phyloP scores from a whole-genome alignment of 1,140 invertebrate genomes.

The Pseudomyrmex cubaensis region DNA sequence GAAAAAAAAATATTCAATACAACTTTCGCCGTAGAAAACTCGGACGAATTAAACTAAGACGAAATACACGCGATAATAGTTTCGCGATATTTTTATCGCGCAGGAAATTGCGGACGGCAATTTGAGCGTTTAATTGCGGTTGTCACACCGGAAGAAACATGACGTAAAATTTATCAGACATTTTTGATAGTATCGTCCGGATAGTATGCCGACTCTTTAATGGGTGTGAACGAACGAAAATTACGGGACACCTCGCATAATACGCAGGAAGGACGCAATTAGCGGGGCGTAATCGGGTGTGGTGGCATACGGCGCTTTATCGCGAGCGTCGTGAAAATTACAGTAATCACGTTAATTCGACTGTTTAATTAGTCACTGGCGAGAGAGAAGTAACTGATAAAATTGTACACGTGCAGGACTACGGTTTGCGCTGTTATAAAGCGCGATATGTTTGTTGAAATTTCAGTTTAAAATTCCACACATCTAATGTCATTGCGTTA shows the following conservation, averaged over 20 bases:
- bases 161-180: conserved; percentile 49
- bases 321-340: conserved; percentile 58
- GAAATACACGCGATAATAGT: not conserved
- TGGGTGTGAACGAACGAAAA: conserved; percentile 50
- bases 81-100: conserved; percentile 62
- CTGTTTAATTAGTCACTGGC: conserved; percentile 64
- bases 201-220: conserved; percentile 40
- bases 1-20: not conserved
- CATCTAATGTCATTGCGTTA: not conserved
- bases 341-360: conserved; percentile 68
- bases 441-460: conserved; percentile 14
- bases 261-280: conserved; percentile 34
- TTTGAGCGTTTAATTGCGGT: conserved; percentile 65
- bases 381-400: conserved; percentile 47
- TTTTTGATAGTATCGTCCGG: conserved; percentile 47
- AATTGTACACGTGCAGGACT: conserved; percentile 35
- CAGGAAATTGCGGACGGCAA: conserved; percentile 62
- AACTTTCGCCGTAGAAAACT: not conserved
- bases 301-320: conserved; percentile 43
- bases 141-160: conserved; percentile 35
- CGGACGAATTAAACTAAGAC: conserved; percentile 14
- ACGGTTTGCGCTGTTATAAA: not conserved
- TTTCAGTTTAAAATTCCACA: conserved; percentile 29
- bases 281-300: conserved; percentile 39
- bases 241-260: conserved; percentile 62